Base-by-base conservation (phyloP, 2,113 vertebrate genomes). In the Morone chrysops region DNA sequence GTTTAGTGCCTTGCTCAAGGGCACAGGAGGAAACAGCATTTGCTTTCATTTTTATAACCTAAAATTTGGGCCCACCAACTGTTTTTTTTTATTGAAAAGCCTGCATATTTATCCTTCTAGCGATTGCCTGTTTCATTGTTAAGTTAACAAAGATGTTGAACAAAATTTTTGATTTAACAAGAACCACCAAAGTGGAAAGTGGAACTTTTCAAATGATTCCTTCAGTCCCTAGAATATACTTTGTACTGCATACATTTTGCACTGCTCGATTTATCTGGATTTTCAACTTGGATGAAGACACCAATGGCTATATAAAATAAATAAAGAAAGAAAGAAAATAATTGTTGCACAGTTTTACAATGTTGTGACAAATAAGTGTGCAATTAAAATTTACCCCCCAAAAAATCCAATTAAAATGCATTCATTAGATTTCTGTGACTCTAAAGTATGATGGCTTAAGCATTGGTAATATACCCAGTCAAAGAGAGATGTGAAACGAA, bases 1-100 rank as follows among this genome's bases (percentile, higher is more conserved):
- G 10, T 16, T 74, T 54, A 11, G 0, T 48, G 69, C 59, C 0
- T 40, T 67, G 65, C 66, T 78, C 74, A 81, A 68, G 25, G 77
- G 38, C 69, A 54, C 50, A 11, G 43, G 2, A 69, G 31, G 31
- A 31, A 8, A 48, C 5, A 25, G 13, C 8, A 1, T 25, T 48
- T 25, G 5, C 20, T 63, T 18, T 13, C 0, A 40, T 17, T 17
- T 50, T 60, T 31, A 50, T 14, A 7, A 48, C 17, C 17, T 10
- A n/a, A 14, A 14, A 36, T 0, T 12, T n/a, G 43, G 4, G 25
- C 36, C 31, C 31, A 45, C 11, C 36, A 51, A 62, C 25, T 45
- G 69, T 3, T 10, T 43, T 3, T 59, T 67, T n/a, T 38, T 41
- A 5, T 36, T 17, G 54, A 73, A 31, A 20, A 56, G 14, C 2